Conservation (phyloP, 1,140 invertebrate species). For the Ladona fulva region DNA sequence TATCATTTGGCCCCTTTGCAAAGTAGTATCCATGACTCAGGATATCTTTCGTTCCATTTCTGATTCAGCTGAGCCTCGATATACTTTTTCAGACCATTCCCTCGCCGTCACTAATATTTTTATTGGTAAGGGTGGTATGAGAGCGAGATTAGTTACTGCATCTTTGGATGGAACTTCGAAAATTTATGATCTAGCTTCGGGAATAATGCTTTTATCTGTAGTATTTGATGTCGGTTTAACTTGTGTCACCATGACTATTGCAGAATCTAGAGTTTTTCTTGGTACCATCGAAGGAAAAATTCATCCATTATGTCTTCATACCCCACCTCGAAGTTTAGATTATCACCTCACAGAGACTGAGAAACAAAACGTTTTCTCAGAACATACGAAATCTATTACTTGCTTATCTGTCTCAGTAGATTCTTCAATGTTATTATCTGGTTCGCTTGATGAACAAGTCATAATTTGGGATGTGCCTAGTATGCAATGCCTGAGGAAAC, state of each 20-base stretch:
- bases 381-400: constrained; percentile 57
- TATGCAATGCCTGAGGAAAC: constrained; percentile 54
- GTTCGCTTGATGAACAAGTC: constrained; percentile 59
- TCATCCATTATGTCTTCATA: constrained; percentile 52
- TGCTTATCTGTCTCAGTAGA: constrained; percentile 61
- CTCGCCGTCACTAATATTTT: constrained; percentile 65
- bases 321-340: constrained; percentile 54
- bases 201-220: constrained; percentile 57
- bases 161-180: constrained; percentile 74
- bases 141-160: constrained; percentile 59
- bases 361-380: constrained; percentile 38
- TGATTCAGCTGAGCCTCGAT: constrained; percentile 48
- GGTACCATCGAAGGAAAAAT: constrained; percentile 63
- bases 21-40: constrained; percentile 34
- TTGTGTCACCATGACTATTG: constrained; percentile 55
- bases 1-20: constrained; percentile 59
- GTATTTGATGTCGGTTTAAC: constrained; percentile 62
- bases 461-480: constrained; percentile 72
- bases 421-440: constrained; percentile 59
- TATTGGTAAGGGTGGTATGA: constrained; percentile 43
- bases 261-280: constrained; percentile 62
- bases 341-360: constrained; percentile 43
- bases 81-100: constrained; percentile 63
- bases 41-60: constrained; percentile 40
- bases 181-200: constrained; percentile 63